Conservation (phyloP, 1,140 invertebrate genomes). For the Bathynomus jamesi region DNA sequence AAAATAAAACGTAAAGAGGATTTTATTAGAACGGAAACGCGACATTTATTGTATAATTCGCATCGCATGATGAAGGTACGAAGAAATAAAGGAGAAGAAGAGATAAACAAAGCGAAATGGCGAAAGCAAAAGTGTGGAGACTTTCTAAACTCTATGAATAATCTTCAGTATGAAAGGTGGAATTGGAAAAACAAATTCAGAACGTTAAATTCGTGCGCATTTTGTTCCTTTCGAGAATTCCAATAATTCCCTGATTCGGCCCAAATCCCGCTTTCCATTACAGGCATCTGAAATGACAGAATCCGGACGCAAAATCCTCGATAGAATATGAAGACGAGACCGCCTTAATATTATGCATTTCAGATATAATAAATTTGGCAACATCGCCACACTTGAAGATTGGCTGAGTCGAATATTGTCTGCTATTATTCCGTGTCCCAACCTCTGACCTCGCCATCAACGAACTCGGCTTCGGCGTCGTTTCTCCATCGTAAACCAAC, state of each 20-base stretch:
- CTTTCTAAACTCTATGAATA: too few relatives aligned
- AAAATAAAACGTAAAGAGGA: too few relatives aligned
- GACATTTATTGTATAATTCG: too few relatives aligned
- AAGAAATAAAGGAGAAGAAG: too few relatives aligned
- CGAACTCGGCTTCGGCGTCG: constrained; percentile 7
- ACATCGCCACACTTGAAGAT: background rate
- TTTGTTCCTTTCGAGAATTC: background rate
- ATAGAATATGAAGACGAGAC: constrained; percentile 29
- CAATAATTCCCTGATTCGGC: background rate
- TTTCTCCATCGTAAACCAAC: too few relatives aligned
- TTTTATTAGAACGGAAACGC: too few relatives aligned
- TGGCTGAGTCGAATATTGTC: constrained; percentile 22
- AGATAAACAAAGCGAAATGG: too few relatives aligned
- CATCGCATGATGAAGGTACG: too few relatives aligned
- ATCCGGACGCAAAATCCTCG: constrained; percentile 11
- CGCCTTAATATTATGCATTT: constrained; percentile 25
- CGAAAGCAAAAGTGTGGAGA: too few relatives aligned
- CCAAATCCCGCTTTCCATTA: background rate
- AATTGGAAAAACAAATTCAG: background rate
- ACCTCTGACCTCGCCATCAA: background rate
- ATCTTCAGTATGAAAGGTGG: background rate
- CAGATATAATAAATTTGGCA: constrained; percentile 15
- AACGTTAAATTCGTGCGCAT: background rate
- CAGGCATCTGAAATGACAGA: constrained; percentile 9
- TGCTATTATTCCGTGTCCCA: constrained; percentile 22